These are phyloP conservation scores for Euproctis similis DNA, from an alignment of 2,888 invertebrate genomes.

Conservation along the genomic window DNA sequence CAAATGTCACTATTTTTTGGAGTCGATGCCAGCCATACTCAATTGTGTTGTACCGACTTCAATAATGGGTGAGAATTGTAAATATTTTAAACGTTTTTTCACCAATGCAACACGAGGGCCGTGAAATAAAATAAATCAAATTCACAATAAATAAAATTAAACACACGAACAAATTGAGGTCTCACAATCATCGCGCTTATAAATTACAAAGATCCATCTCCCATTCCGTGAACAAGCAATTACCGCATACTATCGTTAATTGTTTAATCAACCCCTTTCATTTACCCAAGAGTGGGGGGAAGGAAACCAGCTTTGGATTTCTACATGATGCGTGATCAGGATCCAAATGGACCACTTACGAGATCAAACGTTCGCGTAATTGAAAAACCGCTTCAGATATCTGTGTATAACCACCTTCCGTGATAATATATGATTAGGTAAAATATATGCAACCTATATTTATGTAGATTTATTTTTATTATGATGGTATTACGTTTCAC, in stretches of 20 bases:
- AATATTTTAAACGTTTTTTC: too few relatives aligned
- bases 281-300: constrained; percentile 19
- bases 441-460: too few relatives aligned
- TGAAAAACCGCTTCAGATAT: constrained; percentile 29
- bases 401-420: constrained; percentile 12
- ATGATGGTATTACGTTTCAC: too few relatives aligned
- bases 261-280: constrained; percentile 23
- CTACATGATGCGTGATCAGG: constrained; percentile 23
- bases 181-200: constrained; percentile 1
- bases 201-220: not conserved
- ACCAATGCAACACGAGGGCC: too few relatives aligned
- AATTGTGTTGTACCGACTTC: too few relatives aligned
- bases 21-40: too few relatives aligned
- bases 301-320: constrained; percentile 27
- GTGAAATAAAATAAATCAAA: too few relatives aligned
- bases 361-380: constrained; percentile 23
- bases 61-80: too few relatives aligned
- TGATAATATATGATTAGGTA: constrained; percentile 3
- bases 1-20: too few relatives aligned
- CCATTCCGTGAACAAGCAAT: constrained; percentile 13
- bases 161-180: too few relatives aligned
- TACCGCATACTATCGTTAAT: constrained; percentile 17
- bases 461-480: too few relatives aligned
- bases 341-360: constrained; percentile 19
- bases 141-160: too few relatives aligned